phyloP scores from a whole-genome alignment of 1,140 invertebrate genomes.

The Medauroidea extradentata region DNA sequence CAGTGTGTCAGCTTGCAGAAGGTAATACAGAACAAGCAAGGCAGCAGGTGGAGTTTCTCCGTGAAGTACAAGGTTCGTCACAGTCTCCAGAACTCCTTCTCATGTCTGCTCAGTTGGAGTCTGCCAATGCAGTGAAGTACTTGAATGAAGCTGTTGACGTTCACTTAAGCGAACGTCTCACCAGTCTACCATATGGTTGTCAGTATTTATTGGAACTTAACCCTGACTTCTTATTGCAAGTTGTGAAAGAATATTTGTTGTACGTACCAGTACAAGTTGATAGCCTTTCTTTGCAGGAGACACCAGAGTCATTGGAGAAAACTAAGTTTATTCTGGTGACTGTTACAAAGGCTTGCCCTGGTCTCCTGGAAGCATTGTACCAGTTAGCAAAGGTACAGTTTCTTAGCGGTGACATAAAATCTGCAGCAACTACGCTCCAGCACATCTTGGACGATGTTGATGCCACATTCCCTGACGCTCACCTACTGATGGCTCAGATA shows the following conservation, averaged over 20 bases:
- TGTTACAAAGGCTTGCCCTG: conserved; percentile 75
- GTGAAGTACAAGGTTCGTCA: conserved; percentile 68
- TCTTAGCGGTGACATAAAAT: conserved; percentile 66
- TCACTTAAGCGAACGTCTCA: conserved; percentile 55
- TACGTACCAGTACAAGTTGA: conserved; percentile 60
- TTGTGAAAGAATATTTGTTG: conserved; percentile 71
- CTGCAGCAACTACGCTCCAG: conserved; percentile 60
- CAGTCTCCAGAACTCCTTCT: conserved; percentile 53
- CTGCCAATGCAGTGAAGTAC: conserved; percentile 54
- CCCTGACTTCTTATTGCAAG: conserved; percentile 78
- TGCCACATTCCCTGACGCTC: conserved; percentile 71
- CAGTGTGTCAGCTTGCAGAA: conserved; percentile 68
- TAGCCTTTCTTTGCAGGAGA: conserved; percentile 33
- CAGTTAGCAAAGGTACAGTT: conserved; percentile 76
- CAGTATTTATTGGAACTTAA: conserved; percentile 73
- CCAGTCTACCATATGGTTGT: conserved; percentile 63
- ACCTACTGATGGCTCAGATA: conserved; percentile 86
- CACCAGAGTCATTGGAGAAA: conserved; percentile 44
- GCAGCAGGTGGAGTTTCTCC: conserved; percentile 82
- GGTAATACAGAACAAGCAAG: conserved; percentile 60
- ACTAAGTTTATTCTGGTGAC: conserved; percentile 66
- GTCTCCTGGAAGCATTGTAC: conserved; percentile 66
- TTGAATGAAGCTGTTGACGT: conserved; percentile 67
- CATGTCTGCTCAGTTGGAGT: conserved; percentile 62
- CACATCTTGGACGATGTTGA: conserved; percentile 70